Conservation (phyloP, 2,888 invertebrate species). For the Trypoxylon attenuatum region DNA sequence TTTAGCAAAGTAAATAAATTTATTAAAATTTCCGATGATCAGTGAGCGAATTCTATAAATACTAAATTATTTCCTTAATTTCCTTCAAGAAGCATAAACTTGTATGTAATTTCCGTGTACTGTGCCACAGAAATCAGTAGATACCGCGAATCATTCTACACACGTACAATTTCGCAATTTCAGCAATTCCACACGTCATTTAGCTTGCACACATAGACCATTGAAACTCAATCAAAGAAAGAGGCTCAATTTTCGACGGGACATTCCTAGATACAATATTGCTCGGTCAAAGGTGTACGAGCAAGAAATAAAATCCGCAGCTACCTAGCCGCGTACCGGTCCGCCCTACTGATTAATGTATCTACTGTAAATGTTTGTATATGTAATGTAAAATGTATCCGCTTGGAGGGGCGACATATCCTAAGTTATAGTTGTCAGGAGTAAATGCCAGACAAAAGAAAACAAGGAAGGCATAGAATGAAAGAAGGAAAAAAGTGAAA, state of each 20-base stretch:
- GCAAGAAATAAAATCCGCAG: slow-evolving; percentile 1
- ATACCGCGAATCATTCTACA: no score
- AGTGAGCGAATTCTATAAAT: no score
- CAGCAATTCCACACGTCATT: no score
- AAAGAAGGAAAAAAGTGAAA: not conserved
- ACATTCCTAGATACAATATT: not conserved
- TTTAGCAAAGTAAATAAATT: no score
- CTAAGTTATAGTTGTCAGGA: slow-evolving; percentile 63
- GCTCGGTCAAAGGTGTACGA: not conserved
- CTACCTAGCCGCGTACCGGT: slow-evolving; percentile 44
- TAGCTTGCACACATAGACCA: no score
- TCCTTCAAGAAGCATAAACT: no score
- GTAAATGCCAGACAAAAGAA: slow-evolving; percentile 2
- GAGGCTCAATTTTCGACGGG: not conserved
- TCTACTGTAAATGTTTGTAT: slow-evolving; percentile 73
- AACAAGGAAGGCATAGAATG: slow-evolving; percentile 11
- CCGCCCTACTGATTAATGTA: slow-evolving; percentile 64
- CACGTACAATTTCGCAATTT: no score
- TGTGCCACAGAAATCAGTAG: no score
- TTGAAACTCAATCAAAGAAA: not conserved
- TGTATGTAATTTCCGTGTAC: no score
- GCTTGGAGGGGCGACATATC: slow-evolving; percentile 71
- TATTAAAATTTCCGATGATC: no score
- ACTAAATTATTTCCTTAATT: no score
- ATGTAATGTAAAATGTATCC: slow-evolving; percentile 71